Evolutionary conservation across 2,113 vertebrate species (phyloP), one percentile per base, ranked within the genome.

Genomic region (Daboia siamensis): DNA sequence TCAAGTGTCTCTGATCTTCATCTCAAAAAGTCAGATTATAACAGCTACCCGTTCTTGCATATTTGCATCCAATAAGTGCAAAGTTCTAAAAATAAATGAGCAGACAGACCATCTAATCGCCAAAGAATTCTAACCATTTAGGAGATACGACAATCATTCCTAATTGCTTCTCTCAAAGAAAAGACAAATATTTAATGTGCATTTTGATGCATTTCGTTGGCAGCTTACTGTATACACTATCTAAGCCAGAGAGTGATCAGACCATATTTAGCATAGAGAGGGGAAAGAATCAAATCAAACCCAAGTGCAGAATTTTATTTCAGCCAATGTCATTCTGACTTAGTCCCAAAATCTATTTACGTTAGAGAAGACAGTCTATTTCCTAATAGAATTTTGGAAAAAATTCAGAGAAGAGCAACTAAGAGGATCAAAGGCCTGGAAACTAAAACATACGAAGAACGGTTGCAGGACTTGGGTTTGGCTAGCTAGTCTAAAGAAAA

Each of bases 71-170:
- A 95, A 94, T 95, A 93, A 94, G 86, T 39, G 64, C 48, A 95
- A 86, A 26, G 95, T 57, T 86, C 93, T 96, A 96, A 96, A 96
- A 97, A 97, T 95, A 97, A 93, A 94, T 91, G 29, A n/a, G 48
- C 48, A 48, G 48, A 89, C 90, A 6, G 0, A 44, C 59, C 59
- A 61, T 23, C 90, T 95, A 97, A 91, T 23, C 92, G 92, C 85
- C 59, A 11, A 87, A 96, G 93, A 52, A 95, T 94, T 94, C 13
- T 20, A 4, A 1, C 51, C 80, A 94, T 96, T 94, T 95, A 89
- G 86, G 91, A 93, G 88, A 87, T 1, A 29, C 61, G 94, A 94
- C 95, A 94, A 91, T 93, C 88, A 88, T 64, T 88, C 94, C 90
- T 87, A 59, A 96, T 51, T 91, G 87, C 61, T 94, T 92, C 94